Evolutionary conservation across 2,888 invertebrate genomes (phyloP), one percentile per base, ranked within the genome.

Genomic region (Pterobdella sp.): DNA sequence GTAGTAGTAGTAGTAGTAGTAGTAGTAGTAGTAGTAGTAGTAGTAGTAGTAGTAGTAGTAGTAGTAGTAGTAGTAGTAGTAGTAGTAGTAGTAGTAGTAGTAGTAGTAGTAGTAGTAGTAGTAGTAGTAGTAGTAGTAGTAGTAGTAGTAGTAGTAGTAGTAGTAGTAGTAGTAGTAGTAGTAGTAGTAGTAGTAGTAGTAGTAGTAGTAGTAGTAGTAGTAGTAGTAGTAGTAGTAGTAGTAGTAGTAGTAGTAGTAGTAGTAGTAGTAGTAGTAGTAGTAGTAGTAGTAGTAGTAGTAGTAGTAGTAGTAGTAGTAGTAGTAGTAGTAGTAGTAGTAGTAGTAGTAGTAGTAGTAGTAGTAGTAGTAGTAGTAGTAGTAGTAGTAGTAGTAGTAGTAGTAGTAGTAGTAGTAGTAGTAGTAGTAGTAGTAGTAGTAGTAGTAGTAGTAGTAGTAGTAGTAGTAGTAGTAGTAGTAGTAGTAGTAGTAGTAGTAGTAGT

Each of bases 371-470:
- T 42, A 18, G 42, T 42, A 18, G 42, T 42, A 18, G 42, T 42
- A 18, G 42, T 42, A 18, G 42, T 42, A 35, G 68, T 68, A 68
- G 68, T 68, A 68, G 68, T 68, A 68, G 68, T 68, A 68, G 68
- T 68, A 68, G 68, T 68, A 68, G 68, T 68, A 68, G 68, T 68
- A 68, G 68, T 68, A 68, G 68, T 68, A 68, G 68, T 68, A 68
- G 68, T 68, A 68, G 68, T 68, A 68, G 68, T 68, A 68, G 68
- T 68, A 68, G 68, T 42, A 18, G 42, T 18, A 18, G 42, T 42
- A 18, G 42, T 42, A 18, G 42, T 42, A 14, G 42, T 18, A 42
- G 10, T 42, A 42, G 42, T 42, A 42, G 42, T 42, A 42, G 42
- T 42, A 42, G 42, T 42, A 42, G 42, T 42, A 42, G 42, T 42